phyloP scores from a whole-genome alignment of 1,140 invertebrate genomes.

The Colletes latitarsis region DNA sequence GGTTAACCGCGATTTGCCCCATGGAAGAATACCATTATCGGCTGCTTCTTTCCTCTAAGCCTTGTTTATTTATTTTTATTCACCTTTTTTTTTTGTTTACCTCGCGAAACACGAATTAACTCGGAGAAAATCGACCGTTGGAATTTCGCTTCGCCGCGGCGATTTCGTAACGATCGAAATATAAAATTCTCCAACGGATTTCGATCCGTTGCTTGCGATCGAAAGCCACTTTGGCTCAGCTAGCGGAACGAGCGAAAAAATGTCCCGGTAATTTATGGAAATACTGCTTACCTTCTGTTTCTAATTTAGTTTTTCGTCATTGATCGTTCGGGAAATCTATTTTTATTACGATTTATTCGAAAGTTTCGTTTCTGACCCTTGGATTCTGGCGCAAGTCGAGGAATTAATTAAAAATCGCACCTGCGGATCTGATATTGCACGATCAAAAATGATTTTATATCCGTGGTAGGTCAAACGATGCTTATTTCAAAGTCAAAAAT shows the following conservation, averaged over 20 bases:
- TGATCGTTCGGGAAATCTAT: neutral
- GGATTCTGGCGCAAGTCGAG: neutral
- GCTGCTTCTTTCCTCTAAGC: neutral
- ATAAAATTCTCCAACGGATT: slow-evolving; percentile 31
- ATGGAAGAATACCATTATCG: neutral
- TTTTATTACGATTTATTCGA: too few species aligned
- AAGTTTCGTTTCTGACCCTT: neutral
- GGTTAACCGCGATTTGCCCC: slow-evolving; percentile 10
- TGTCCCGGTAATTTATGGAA: slow-evolving; percentile 8
- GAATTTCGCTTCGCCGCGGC: slow-evolving; percentile 12
- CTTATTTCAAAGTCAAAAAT: too few species aligned
- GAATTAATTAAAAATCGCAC: neutral
- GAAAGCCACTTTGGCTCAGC: too few species aligned
- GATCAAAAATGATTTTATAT: too few species aligned
- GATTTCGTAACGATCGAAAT: slow-evolving; percentile 34
- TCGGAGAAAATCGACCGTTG: slow-evolving; percentile 19
- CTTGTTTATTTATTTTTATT: neutral
- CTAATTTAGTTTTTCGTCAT: too few species aligned
- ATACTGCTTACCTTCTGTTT: too few species aligned
- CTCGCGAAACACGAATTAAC: slow-evolving; percentile 31
- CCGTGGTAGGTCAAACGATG: too few species aligned
- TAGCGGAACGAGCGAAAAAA: slow-evolving; percentile 20
- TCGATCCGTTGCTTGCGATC: too few species aligned
- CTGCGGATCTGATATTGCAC: too few species aligned
- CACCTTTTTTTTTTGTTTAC: neutral